Base-by-base conservation (phyloP, 2,888 invertebrate genomes). In the Nomada hirtipes region DNA sequence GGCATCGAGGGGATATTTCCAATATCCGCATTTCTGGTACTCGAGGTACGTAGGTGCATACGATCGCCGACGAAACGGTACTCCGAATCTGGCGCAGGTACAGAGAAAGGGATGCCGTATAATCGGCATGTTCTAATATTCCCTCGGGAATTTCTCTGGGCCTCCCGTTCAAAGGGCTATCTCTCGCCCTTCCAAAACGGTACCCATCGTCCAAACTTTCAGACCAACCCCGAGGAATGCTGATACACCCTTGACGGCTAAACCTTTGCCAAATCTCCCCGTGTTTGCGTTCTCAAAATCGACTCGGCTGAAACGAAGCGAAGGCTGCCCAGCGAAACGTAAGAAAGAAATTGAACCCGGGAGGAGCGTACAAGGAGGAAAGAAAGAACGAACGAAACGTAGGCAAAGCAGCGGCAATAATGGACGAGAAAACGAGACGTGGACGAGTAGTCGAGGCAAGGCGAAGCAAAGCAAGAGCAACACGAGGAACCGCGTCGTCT, bases 321-420 rank as follows among this genome's bases (percentile, higher is more conserved):
- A 36, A 36, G 7, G 36, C 36, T 7, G 36, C 7, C 7, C 36
- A 36, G 36, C 36, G 36, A 4, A 7, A 7, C 36, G 36, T 4
- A 7, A 36, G 36, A 36, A 36, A 36, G 36, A 36, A 36, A 36
- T 36, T 36, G 36, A 36, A 36, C 36, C 36, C 36, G 36, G 36
- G 36, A 0, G 36, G 4, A 7, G 7, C 7, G 36, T 36, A 36
- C 15, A 47, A 10, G 4, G 26, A 10, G 23, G 52, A 55, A 53
- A 18, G 26, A 18, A 9, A 64, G 50, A 64, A 23, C 44, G 70
- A 70, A 61, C 78, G 70, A 86, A 78, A 88, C 89, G 89, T 90
- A 90, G 89, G 89, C 89, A 89, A 90, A 89, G 89, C 88, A 89
- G 89, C 83, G 80, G 88, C 91, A 91, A 91, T 91, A 91, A 91